Base-by-base conservation (phyloP, 1,140 invertebrate genomes). In the Episyrphus balteatus region DNA sequence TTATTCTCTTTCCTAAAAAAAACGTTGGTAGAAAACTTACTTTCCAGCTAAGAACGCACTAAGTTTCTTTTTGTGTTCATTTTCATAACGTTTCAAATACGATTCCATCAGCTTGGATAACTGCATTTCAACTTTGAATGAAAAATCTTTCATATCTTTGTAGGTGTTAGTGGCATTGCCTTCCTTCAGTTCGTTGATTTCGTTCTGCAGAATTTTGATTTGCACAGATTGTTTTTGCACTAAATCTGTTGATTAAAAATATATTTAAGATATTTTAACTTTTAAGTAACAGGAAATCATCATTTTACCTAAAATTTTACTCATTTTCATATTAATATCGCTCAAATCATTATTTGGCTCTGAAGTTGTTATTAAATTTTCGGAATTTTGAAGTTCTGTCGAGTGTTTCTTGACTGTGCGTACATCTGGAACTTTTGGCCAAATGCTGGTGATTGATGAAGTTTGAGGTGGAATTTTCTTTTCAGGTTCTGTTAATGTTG, bases 61-160 rank as follows among this genome's bases (percentile, higher is more conserved):
- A 3, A 66, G 39, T 48, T 59, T 62, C 42, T 57, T 58, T 14
- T 57, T 56, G 13, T 72, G 69, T 49, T 74, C 71, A 36, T 70
- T 56, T 42, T 74, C 70, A 50, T 71, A 68, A 33, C 71, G 61
- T 43, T 58, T 59, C 3, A 68, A 51, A 55, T 62, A 64, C 33
- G 64, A 55, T 43, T 68, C 66, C 56, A 68, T 60, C 1, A 66
- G 46, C 42, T 67, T 66, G 17, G 61, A 63, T 26, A 66, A 18
- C 41, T 65, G 61, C 59, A 63, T 63, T 51, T 66, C 63, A 30
- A 65, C 53, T 51, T 66, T 66, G 31, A 57, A 63, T n/a, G 57
- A 57, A 44, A 66, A 47, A 38, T 66, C 61, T 17, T 54, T 56
- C 15, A 66, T 52, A 46, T 44, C 65, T 21, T 65, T 61, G 49